phyloP scores from a whole-genome alignment of 2,797 vertebrate species.

The Eospalax fontanierii region DNA sequence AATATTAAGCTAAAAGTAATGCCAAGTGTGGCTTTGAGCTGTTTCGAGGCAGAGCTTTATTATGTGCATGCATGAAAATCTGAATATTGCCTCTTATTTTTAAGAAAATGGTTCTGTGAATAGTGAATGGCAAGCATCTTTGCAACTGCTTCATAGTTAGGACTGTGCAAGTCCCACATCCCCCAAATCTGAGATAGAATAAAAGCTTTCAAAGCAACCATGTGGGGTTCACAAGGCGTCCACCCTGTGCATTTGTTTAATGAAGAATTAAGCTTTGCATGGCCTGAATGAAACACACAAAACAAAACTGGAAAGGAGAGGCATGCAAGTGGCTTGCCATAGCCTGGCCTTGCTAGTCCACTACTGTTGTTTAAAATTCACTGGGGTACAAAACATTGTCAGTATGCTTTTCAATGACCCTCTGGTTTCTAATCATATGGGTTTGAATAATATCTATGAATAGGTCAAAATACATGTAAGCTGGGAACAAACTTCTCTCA shows the following conservation, averaged over 20 bases:
- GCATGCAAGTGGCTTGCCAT: background rate
- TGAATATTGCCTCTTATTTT: constrained; percentile 67
- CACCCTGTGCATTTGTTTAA: constrained; percentile 45
- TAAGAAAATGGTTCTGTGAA: constrained; percentile 71
- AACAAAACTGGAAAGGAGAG: background rate
- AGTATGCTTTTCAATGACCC: constrained; percentile 38
- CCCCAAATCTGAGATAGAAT: constrained; percentile 22
- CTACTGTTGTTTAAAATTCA: background rate
- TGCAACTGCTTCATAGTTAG: constrained; percentile 73
- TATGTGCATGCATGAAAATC: constrained; percentile 73
- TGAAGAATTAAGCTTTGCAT: background rate
- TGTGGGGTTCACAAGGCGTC: background rate
- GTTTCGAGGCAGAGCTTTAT: constrained; percentile 76
- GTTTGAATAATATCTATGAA: constrained; percentile 3
- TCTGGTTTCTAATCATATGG: constrained; percentile 29
- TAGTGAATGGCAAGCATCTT: constrained; percentile 73
- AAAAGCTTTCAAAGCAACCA: constrained; percentile 7
- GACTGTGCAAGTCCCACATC: constrained; percentile 38
- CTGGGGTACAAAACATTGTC: constrained; percentile 36
- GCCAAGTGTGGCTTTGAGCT: constrained; percentile 71
- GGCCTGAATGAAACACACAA: constrained; percentile 35
- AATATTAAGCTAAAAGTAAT: constrained; percentile 70
- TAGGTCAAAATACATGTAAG: constrained; percentile 30
- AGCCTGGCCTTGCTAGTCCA: background rate
- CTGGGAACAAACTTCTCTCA: constrained; percentile 24